Evolutionary conservation across 2,888 invertebrate genomes (phyloP), one percentile per base, ranked within the genome.

Genomic region (Sphaerophoria taeniata): DNA sequence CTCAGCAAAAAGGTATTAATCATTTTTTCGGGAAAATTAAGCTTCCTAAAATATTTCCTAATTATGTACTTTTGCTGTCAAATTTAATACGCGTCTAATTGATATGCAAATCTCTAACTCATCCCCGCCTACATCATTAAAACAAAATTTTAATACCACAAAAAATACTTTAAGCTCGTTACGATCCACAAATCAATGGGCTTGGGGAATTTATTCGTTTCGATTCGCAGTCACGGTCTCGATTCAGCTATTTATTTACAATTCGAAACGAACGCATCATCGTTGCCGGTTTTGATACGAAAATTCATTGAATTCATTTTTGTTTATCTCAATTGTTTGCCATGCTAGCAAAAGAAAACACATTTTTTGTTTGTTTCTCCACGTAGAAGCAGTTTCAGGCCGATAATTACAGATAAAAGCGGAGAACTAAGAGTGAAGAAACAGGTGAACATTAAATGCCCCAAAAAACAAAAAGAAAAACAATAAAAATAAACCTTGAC

Each of bases 401-500:
- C 39, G 39, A 67, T 67, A 67, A 51, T 67, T 24, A 34, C 39
- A 67, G 53, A 67, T 67, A 43, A 53, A 67, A 24, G 47, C 11
- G 9, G 24, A n/a, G 6, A 67, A 36, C 4, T 7, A 14, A 60
- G 12, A 24, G 24, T 24, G 24, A 24, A 24, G 24, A 24, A 67
- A 67, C 67, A 67, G 67, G 53, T 67, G 67, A 67, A 53, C 67
- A 67, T 67, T 39, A 67, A 67, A 24, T 24, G 53, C 12, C 5
- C 49, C 34, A 49, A 24, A 24, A 24, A 67, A 53, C 39, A 67
- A 67, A 24, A 24, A 24, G 24, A 2, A 24, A 24, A 24, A 34
- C 1, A 16, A 49, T 0, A 63, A 34, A 4, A 63, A 63, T 39
- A 67, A 67, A 39, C 16, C 36, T 51, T 33, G 65, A 5, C 36